Base-by-base conservation (phyloP, 1,140 invertebrate species). In the Macrobrachium rosenbergii region DNA sequence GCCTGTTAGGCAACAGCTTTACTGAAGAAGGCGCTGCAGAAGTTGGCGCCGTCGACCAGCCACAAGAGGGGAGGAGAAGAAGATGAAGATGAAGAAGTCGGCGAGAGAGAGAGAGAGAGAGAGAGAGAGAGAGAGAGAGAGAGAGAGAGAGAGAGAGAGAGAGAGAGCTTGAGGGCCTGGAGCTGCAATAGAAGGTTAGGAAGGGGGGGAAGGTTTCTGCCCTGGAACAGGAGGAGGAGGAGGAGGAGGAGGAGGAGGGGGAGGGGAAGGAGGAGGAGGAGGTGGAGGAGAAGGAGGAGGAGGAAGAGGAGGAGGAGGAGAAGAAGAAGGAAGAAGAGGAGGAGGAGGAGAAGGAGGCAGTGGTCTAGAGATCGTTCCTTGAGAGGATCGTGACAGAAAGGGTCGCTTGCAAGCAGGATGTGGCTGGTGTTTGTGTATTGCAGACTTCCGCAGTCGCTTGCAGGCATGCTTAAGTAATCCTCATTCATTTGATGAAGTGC, bases 81-180 rank as follows among this genome's bases (percentile, higher is more conserved):
- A 45, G 73, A 75, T 52, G 73, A 52, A 75, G 73, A 52, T 45
- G 58, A 52, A 45, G 43, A n/a, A 16, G 73, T 37, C 58, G 73
- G 28, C 28, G 23, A 5, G 5, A 28, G 5, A 75, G 28, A 43
- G 73, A 28, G 73, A 43, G 73, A 21, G 37, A 75, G 21, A 14
- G 12, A 16, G 23, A 37, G 73, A 0, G 73, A 21, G 37, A 75
- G 21, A 14, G 12, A 16, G 23, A 37, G 73, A 0, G 23, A 5
- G 5, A 28, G 5, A 75, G 28, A 43, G 73, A 28, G 73, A 43
- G 73, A 21, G 37, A 75, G 21, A 14, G 12, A 16, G 23, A 37
- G 73, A 0, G 73, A n/a, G 21, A 5, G 58, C 2, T 5, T 37
- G 37, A 16, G n/a, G 73, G 58, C 14, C 37, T 37, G 37, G 73